Evolutionary conservation across 2,888 invertebrate genomes (phyloP).

Genomic region (Biston betularia): DNA sequence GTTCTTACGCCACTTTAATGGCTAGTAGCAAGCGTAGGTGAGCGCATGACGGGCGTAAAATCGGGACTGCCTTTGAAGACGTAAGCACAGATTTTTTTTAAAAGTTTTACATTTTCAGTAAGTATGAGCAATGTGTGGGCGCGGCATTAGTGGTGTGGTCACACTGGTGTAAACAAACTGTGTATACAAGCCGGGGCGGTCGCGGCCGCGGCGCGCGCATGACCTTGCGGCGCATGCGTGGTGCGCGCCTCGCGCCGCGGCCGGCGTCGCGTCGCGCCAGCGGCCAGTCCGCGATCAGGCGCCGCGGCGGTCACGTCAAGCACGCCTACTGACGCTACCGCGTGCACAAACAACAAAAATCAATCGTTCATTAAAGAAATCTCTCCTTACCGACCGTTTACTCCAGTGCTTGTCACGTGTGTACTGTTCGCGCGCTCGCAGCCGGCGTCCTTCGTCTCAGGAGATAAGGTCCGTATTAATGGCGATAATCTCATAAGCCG

Average conservation of each 20-base stretch:
- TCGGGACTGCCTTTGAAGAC: background rate
- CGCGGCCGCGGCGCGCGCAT: conserved; percentile 58
- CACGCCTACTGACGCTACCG: conserved; percentile 45
- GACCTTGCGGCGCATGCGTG: conserved; percentile 71
- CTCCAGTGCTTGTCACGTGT: conserved; percentile 10
- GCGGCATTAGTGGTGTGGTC: conserved; percentile 41
- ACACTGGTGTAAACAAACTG: conserved; percentile 36
- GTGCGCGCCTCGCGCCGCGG: conserved; percentile 52
- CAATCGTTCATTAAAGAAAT: conserved; percentile 45
- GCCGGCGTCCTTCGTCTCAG: conserved; percentile 19
- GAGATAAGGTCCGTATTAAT: conserved; percentile 61
- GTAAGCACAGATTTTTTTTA: too few species aligned
- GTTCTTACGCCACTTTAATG: too few species aligned
- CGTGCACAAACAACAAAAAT: conserved; percentile 45
- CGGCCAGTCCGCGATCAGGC: conserved; percentile 69
- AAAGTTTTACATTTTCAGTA: background rate
- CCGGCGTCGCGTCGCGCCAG: conserved; percentile 54
- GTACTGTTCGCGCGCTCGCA: conserved; percentile 27
- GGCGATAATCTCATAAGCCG: conserved; percentile 64
- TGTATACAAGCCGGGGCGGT: conserved; percentile 54
- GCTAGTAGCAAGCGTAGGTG: too few species aligned
- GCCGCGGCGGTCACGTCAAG: conserved; percentile 53
- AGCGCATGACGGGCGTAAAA: too few species aligned
- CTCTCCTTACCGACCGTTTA: background rate
- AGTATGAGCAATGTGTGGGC: background rate